Conservation (phyloP, 2,888 invertebrate species). For the Orchestes rusci region DNA sequence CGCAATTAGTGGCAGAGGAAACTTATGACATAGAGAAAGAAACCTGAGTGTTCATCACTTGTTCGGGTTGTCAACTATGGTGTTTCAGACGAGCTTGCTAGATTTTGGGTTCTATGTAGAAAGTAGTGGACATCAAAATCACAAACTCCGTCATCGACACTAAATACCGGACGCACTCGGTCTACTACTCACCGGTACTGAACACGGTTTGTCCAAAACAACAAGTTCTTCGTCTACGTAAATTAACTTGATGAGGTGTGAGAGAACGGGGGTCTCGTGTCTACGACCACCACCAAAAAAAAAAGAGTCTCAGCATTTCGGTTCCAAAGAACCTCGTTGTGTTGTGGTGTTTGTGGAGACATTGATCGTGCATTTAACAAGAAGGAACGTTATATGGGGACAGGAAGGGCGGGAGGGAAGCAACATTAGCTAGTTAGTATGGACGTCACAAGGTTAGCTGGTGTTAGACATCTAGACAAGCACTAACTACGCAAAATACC, state of each 20-base stretch:
- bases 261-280: slow-evolving; percentile 83
- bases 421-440: no score
- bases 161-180: slow-evolving; percentile 22
- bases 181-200: slow-evolving; percentile 68
- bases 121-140: neutral
- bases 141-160: no score
- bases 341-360: neutral
- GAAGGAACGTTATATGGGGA: no score
- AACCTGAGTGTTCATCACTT: slow-evolving; percentile 15
- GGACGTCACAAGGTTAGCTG: no score
- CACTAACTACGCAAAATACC: no score
- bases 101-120: neutral
- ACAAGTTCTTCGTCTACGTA: slow-evolving; percentile 77
- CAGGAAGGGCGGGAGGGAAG: no score
- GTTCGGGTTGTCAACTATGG: no score
- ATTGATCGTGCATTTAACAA: neutral
- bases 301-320: slow-evolving; percentile 1
- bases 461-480: no score
- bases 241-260: slow-evolving; percentile 72
- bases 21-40: no score
- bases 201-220: slow-evolving; percentile 85
- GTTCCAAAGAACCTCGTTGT: neutral
- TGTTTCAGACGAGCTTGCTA: neutral
- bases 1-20: neutral
- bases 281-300: slow-evolving; percentile 45